phyloP scores from a whole-genome alignment of 2,113 vertebrate genomes.

The Cichladusa arquata region DNA sequence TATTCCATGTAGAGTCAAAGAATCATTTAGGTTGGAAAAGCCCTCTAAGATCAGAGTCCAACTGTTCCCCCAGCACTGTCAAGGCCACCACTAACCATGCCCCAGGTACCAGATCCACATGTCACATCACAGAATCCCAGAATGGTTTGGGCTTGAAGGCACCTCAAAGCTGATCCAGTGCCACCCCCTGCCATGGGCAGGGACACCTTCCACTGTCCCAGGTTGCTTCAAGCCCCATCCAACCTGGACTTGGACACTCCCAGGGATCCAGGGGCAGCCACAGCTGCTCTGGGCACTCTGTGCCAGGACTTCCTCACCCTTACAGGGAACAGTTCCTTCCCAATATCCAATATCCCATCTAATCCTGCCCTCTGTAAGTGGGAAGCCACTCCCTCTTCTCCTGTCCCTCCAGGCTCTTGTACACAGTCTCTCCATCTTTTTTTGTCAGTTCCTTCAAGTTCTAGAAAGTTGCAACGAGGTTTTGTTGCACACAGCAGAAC shows the following conservation, averaged over 20 bases:
- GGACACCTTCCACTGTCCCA: fast-evolving
- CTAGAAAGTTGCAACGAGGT: neutral
- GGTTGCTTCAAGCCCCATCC: fast-evolving
- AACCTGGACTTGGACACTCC: fast-evolving
- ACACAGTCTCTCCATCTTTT: neutral
- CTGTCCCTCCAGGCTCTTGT: neutral
- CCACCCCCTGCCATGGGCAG: neutral
- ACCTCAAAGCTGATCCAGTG: neutral
- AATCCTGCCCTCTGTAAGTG: neutral
- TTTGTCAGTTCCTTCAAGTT: neutral
- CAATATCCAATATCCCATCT: neutral
- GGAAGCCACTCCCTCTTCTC: neutral
- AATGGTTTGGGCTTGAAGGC: neutral
- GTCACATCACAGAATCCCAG: neutral
- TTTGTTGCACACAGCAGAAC: neutral
- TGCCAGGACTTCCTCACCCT: neutral
- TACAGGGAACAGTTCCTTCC: fast-evolving
- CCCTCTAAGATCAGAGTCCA: neutral
- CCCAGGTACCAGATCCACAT: neutral
- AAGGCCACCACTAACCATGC: neutral
- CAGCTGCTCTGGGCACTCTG: neutral
- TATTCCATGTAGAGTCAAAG: neutral
- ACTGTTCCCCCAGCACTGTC: neutral
- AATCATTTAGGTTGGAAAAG: neutral
- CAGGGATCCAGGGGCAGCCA: neutral